A percentile compares a stretch with the other conserved stretches of the same genome.
phyloP scores from a whole-genome alignment of 2,888 invertebrate species.

The Apomyelois bistriatella region DNA sequence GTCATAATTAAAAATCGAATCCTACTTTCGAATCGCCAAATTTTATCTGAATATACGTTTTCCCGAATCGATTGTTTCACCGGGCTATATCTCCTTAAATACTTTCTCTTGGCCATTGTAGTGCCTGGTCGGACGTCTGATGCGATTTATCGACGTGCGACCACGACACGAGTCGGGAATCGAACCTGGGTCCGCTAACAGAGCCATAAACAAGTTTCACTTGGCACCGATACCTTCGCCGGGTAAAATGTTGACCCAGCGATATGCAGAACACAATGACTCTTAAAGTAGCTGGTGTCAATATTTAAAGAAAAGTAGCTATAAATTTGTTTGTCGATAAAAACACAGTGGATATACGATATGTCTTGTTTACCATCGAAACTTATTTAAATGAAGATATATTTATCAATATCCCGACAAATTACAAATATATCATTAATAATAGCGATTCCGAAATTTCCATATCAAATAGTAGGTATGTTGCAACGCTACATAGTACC shows the following conservation, averaged over 20 bases:
- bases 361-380: too few species aligned
- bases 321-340: neutral
- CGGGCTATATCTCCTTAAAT: conserved; percentile 52
- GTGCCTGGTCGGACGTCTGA: conserved; percentile 52
- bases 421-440: too few species aligned
- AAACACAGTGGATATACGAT: too few species aligned
- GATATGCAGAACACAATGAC: conserved; percentile 7
- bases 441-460: neutral
- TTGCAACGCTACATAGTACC: neutral
- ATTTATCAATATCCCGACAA: too few species aligned
- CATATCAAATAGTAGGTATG: neutral
- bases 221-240: conserved; percentile 26
- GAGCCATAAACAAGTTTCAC: conserved; percentile 50
- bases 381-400: too few species aligned
- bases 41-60: conserved; percentile 43
- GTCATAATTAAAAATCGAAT: neutral
- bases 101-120: conserved; percentile 75
- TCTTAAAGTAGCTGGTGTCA: neutral
- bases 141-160: conserved; percentile 61
- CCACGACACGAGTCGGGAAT: conserved; percentile 60
- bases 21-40: conserved; percentile 16
- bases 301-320: neutral
- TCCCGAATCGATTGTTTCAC: conserved; percentile 35
- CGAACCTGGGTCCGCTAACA: conserved; percentile 50
- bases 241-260: conserved; percentile 1